Percentiles rank a stretch among this genome's conserved stretches.
These are phyloP conservation scores for Clarias fuscus DNA, from an alignment of 2,797 vertebrate species.

Conservation along the genomic window DNA sequence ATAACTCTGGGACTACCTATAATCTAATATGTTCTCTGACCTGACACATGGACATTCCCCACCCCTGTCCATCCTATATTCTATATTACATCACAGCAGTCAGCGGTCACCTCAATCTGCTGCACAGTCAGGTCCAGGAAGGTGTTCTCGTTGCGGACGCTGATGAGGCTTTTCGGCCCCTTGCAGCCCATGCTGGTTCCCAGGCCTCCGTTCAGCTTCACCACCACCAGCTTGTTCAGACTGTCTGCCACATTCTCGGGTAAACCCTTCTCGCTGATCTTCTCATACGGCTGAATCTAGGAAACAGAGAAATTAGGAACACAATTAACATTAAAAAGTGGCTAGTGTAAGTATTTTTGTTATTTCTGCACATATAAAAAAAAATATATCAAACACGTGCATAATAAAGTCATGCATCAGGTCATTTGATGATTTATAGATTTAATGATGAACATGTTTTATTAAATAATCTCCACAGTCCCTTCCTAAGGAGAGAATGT, in stretches of 20 bases:
- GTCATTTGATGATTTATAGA: not conserved
- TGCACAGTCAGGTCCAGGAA: slow-evolving; percentile 97
- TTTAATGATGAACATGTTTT: not conserved
- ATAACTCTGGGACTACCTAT: no score
- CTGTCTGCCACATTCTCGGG: slow-evolving; percentile 85
- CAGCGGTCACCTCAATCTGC: slow-evolving; percentile 90
- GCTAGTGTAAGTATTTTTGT: not conserved
- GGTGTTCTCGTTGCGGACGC: slow-evolving; percentile 96
- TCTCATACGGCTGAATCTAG: slow-evolving; percentile 96
- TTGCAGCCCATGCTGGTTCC: slow-evolving; percentile 99
- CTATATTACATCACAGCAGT: not conserved
- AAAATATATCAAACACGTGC: not conserved
- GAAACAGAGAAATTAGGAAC: not conserved
- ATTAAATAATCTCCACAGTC: not conserved
- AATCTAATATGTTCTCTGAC: not conserved
- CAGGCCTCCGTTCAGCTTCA: slow-evolving; percentile 96
- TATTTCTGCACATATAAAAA: not conserved
- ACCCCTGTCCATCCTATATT: not conserved
- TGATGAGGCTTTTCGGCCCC: slow-evolving; percentile 96
- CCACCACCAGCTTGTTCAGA: slow-evolving; percentile 94
- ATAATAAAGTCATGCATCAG: not conserved
- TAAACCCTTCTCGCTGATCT: slow-evolving; percentile 84
- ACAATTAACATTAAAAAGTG: not conserved
- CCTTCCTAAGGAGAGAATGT: not conserved
- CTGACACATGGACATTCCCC: not conserved